Percentiles rank a stretch among this genome's conserved stretches.
phyloP scores from a whole-genome alignment of 2,888 invertebrate species.

The Quadriops clusia region DNA sequence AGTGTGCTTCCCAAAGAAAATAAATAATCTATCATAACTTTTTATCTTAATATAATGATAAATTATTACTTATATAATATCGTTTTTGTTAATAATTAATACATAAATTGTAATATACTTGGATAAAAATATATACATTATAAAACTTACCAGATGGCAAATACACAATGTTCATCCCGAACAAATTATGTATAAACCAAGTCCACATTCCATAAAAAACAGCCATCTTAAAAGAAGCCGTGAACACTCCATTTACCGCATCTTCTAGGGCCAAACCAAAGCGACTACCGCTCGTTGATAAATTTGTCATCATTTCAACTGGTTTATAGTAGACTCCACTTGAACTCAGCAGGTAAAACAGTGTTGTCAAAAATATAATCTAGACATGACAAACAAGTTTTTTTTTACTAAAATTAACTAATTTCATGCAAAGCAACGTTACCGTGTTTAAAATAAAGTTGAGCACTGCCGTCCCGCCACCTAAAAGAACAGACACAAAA shows the following conservation, averaged over 20 bases:
- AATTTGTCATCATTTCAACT: conserved; percentile 71
- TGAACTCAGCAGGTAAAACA: conserved; percentile 88
- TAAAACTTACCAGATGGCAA: conserved; percentile 65
- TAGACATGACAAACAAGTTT: conserved; percentile 36
- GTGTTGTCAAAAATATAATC: conserved; percentile 93
- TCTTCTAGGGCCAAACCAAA: conserved; percentile 75
- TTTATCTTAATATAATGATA: too few species aligned
- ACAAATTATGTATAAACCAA: conserved; percentile 92
- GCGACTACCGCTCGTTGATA: conserved; percentile 68
- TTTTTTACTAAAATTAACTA: conserved; percentile 3
- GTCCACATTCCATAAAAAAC: conserved; percentile 97
- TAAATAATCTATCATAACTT: too few species aligned
- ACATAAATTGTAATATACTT: background rate
- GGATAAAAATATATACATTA: too few species aligned
- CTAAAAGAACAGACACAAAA: conserved; percentile 74
- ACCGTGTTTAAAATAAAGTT: conserved; percentile 79
- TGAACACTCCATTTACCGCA: conserved; percentile 87
- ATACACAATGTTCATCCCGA: conserved; percentile 89
- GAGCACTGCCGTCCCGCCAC: conserved; percentile 81
- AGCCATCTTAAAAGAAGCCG: conserved; percentile 93
- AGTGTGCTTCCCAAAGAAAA: too few species aligned
- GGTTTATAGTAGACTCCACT: conserved; percentile 85
- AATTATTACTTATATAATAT: too few species aligned
- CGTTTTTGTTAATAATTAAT: conserved; percentile 6
- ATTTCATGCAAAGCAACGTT: conserved; percentile 25